These are phyloP conservation scores for Hylaeus volcanicus DNA, from an alignment of 1,140 invertebrate genomes.

Conservation along the genomic window DNA sequence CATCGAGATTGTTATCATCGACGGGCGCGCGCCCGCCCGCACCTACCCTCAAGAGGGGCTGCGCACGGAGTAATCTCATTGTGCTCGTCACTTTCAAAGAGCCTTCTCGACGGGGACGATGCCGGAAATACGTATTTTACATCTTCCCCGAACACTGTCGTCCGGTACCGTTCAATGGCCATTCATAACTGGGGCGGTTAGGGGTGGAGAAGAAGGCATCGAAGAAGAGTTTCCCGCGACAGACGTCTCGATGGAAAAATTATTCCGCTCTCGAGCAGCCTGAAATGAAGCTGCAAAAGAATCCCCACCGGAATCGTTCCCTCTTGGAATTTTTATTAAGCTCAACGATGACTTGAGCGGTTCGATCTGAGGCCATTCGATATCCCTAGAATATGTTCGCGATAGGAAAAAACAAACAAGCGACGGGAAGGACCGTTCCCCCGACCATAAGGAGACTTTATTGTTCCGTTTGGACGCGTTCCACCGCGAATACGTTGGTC, in stretches of 20 bases:
- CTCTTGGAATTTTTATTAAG: slow-evolving; percentile 35
- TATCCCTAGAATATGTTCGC: neutral
- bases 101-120: neutral
- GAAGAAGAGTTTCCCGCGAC: slow-evolving; percentile 17
- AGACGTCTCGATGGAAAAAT: slow-evolving; percentile 49
- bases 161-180: slow-evolving; percentile 32
- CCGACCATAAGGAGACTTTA: too few relatives aligned
- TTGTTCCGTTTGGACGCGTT: too few relatives aligned
- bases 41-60: neutral
- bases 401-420: neutral
- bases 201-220: neutral
- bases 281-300: slow-evolving; percentile 22
- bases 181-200: slow-evolving; percentile 6
- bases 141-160: slow-evolving; percentile 31
- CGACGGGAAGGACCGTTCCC: neutral
- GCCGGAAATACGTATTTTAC: slow-evolving; percentile 43
- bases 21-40: neutral
- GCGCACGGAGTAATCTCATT: slow-evolving; percentile 26
- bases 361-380: neutral
- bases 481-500: too few relatives aligned
- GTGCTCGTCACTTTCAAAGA: slow-evolving; percentile 34
- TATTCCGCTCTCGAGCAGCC: slow-evolving; percentile 38
- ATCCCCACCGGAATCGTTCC: neutral
- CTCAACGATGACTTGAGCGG: neutral
- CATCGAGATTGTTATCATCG: slow-evolving; percentile 38